Percentiles rank a stretch among this genome's conserved stretches.
These are phyloP conservation scores for Kradibia gibbosae DNA, from an alignment of 1,140 invertebrate species.

Conservation along the genomic window DNA sequence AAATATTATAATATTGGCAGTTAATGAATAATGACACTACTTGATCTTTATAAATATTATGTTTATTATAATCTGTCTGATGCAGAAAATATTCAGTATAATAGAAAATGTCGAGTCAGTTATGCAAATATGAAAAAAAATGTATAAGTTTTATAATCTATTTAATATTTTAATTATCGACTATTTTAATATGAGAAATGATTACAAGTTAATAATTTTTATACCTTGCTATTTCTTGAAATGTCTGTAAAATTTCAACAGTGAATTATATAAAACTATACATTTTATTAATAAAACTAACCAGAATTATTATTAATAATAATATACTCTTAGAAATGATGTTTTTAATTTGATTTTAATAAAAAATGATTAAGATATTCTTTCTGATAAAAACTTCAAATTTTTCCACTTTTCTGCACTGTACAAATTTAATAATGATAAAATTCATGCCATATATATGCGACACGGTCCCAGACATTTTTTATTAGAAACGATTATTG, in stretches of 20 bases:
- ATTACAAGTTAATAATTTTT: conserved; percentile 2
- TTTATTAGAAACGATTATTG: too few relatives aligned
- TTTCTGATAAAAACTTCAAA: background rate
- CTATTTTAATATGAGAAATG: background rate
- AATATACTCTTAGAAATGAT: background rate
- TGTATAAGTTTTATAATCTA: background rate
- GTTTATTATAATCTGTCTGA: conserved; percentile 11
- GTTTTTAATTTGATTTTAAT: background rate
- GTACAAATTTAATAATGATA: background rate
- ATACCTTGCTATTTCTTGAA: background rate
- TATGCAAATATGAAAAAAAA: background rate
- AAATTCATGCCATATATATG: background rate
- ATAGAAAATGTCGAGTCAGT: background rate
- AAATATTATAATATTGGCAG: background rate
- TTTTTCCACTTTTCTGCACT: background rate
- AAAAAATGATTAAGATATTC: background rate
- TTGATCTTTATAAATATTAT: background rate
- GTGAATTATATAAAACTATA: background rate
- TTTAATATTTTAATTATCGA: background rate
- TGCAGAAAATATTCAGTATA: background rate
- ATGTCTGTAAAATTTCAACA: background rate
- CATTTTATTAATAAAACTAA: background rate
- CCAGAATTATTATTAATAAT: background rate
- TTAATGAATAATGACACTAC: background rate
- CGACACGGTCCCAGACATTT: too few relatives aligned